Percentiles rank a stretch among this genome's conserved stretches.
phyloP scores from a whole-genome alignment of 2,888 invertebrate genomes.

The Nemotelus nigrinus region DNA sequence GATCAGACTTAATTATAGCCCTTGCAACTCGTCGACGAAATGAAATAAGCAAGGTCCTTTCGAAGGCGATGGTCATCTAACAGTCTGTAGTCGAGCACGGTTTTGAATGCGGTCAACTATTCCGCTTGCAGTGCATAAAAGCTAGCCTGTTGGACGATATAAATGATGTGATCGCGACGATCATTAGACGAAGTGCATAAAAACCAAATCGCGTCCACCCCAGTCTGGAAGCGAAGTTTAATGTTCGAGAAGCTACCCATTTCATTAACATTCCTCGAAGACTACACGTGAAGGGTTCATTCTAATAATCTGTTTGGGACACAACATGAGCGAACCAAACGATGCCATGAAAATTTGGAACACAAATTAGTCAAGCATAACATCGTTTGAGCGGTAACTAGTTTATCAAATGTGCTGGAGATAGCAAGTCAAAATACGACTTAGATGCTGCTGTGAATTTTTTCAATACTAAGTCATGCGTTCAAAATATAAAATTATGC shows the following conservation, averaged over 20 bases:
- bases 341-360: background rate
- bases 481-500: too few relatives aligned
- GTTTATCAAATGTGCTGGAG: too few relatives aligned
- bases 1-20: conserved; percentile 43
- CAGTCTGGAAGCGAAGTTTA: conserved; percentile 37
- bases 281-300: conserved; percentile 19
- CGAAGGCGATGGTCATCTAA: conserved; percentile 32
- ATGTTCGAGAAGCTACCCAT: conserved; percentile 4
- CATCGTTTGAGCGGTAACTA: background rate
- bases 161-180: conserved; percentile 25
- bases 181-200: conserved; percentile 35
- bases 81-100: conserved; percentile 28
- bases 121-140: background rate
- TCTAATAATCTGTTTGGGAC: background rate
- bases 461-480: too few relatives aligned
- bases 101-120: background rate
- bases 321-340: background rate
- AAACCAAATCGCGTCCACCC: conserved; percentile 45
- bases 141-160: conserved; percentile 21
- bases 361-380: background rate
- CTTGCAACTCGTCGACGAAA: conserved; percentile 32
- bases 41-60: conserved; percentile 33
- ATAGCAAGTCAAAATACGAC: too few relatives aligned
- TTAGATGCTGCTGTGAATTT: too few relatives aligned
- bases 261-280: conserved; percentile 35